phyloP scores from a whole-genome alignment of 2,888 invertebrate species.

The Ophraella communa region DNA sequence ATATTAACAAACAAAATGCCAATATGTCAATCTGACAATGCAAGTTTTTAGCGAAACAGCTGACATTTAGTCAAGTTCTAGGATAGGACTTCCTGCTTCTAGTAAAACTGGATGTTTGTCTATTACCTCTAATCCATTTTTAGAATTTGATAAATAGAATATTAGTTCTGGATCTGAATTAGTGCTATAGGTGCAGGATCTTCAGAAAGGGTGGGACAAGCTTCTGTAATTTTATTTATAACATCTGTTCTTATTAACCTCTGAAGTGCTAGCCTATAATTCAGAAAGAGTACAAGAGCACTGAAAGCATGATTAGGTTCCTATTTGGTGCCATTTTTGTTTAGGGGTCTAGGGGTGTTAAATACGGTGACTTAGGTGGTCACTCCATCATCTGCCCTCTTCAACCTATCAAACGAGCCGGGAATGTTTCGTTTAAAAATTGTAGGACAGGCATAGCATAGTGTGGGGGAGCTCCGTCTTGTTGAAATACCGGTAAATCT shows the following conservation, averaged over 20 bases:
- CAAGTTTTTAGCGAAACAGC: no score
- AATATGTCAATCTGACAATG: no score
- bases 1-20: no score
- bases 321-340: constrained; percentile 65
- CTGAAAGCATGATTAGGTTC: constrained; percentile 69
- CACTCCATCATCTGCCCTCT: no score
- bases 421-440: no score
- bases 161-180: constrained; percentile 80
- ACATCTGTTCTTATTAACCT: constrained; percentile 60
- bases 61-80: no score
- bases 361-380: no score
- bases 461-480: no score
- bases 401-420: no score
- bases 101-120: constrained; percentile 74
- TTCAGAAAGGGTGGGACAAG: constrained; percentile 72
- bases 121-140: constrained; percentile 70
- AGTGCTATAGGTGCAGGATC: constrained; percentile 78
- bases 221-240: constrained; percentile 73
- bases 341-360: no score
- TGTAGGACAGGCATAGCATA: no score
- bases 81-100: constrained; percentile 72
- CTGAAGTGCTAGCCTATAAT: constrained; percentile 71
- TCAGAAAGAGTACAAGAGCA: constrained; percentile 66
- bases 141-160: constrained; percentile 71
- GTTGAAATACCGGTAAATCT: no score